Base-by-base conservation (phyloP, 2,113 vertebrate species). In the Himantopus leucocephalus region DNA sequence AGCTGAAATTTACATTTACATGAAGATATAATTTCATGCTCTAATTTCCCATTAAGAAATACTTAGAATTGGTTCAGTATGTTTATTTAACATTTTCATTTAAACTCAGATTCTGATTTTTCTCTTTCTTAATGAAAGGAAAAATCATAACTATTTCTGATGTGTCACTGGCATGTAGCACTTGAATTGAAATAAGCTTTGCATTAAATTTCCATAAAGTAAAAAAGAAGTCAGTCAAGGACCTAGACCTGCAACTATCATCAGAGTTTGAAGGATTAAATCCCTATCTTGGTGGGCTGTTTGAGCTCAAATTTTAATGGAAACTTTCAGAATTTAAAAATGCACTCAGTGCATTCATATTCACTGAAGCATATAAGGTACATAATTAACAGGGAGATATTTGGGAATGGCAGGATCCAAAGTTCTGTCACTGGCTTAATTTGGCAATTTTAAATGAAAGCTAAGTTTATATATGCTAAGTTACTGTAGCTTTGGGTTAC, bases 41-140 rank as follows among this genome's bases (percentile, higher is more conserved):
- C 48, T 94, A 66, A 88, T 96, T 93, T 95, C 20, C 50, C 29
- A 71, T 74, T 94, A 93, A 93, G 35, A 90, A 96, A 83, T 70
- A 90, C 23, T 50, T 91, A 85, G 74, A 83, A 76, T 39, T 75
- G 35, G 8, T 39, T 81, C 56, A 41, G 72, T 47, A 71, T 67
- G 35, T 78, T 93, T 90, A 58, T 60, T 91, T 84, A 85, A 45
- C 23, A 62, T 88, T 88, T 85, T 81, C 9, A 88, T 79, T 92
- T 73, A 45, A 95, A 92, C 90, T 83, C 71, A 50, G 15, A 55
- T 94, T 91, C 59, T 76, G n/a, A 80, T 83, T 90, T 94, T 70
- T 90, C n/a, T 91, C 55, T 75, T 94, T 86, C 19, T 67, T 76
- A 79, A 63, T 50, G 55, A 92, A 95, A 83, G 85, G 71, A 67